Evolutionary conservation across 2,888 invertebrate species (phyloP), one percentile per base, ranked within the genome.

Genomic region (Stenodema calcarata): DNA sequence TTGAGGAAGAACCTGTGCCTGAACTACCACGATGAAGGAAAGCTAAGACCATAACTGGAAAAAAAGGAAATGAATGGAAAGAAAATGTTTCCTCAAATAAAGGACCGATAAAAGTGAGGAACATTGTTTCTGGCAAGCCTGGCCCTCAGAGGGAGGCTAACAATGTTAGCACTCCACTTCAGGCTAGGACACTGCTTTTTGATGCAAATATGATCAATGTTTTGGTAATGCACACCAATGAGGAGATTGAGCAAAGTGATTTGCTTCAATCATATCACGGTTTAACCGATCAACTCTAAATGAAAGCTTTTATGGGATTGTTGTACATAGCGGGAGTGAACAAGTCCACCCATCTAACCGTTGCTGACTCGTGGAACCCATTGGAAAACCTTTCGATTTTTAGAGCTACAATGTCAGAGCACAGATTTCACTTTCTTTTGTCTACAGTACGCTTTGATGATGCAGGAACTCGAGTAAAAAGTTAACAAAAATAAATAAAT

Each of bases 241-340:
- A 84, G 76, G 85, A 84, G 28, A 76, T 84, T 28, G 44, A 75
- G 27, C 42, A 6, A 73, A 76, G 30, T 44, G 73, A 0, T 12
- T 9, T 1, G 11, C 47, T 3, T 41, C 23, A 16, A 75, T 78
- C 54, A 3, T 86, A 79, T 35, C 86, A 86, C n/a, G 35, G 62
- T 27, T 23, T 78, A 0, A 79, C 79, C 16, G 79, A 78, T 54
- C 14, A 23, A 11, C 1, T 28, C 11, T 79, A 86, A 79, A 78
- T 79, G 1, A 50, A 28, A 23, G 86, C 79, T n/a, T 86, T 54
- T 35, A 50, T 86, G 0, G 86, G 86, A 0, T 27, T 79, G 2
- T 41, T 86, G 11, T 86, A 86, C 79, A 27, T 79, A 4, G 86
- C 86, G 11, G 86, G 79, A 16, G 86, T 86, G 9, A 79, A 62